Percentiles rank a stretch among this genome's conserved stretches.
Evolutionary conservation across 2,113 vertebrate species (phyloP).

Genomic region (Scomber colias): DNA sequence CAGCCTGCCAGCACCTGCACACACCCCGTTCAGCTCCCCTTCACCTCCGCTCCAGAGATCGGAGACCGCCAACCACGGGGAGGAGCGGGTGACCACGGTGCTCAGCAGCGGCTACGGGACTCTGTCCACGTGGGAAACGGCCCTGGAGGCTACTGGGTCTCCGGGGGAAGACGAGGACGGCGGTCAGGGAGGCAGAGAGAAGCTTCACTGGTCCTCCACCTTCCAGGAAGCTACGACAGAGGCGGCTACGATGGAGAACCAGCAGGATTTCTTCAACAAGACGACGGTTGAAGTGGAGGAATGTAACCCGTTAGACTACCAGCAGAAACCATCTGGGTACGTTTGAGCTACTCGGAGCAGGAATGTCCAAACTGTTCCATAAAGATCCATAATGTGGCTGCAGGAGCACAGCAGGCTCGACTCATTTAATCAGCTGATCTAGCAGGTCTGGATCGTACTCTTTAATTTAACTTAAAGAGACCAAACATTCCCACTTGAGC

Average conservation of each 20-base stretch:
- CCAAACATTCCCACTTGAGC: too few species aligned
- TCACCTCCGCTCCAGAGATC: constrained; percentile 66
- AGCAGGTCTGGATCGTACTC: too few species aligned
- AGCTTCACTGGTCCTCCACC: constrained; percentile 44
- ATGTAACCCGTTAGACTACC: constrained; percentile 27
- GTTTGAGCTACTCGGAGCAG: neutral
- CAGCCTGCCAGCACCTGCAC: constrained; percentile 60
- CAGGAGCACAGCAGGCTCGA: too few species aligned
- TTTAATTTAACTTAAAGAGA: too few species aligned
- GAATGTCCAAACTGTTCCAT: too few species aligned
- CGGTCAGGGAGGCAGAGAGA: constrained; percentile 15
- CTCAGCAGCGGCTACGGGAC: constrained; percentile 92
- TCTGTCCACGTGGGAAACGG: constrained; percentile 83
- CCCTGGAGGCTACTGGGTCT: constrained; percentile 41
- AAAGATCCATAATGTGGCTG: too few species aligned
- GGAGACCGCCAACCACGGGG: constrained; percentile 66
- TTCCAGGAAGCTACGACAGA: constrained; percentile 47
- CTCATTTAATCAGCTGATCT: too few species aligned
- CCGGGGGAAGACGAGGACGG: constrained; percentile 22
- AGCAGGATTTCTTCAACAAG: constrained; percentile 38
- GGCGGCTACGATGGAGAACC: constrained; percentile 17
- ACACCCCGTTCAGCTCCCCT: constrained; percentile 71
- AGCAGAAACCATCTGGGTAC: constrained; percentile 72
- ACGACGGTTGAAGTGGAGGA: constrained; percentile 10
- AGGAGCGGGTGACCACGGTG: constrained; percentile 75